These are phyloP conservation scores for Globodera ellingtonae DNA, from an alignment of 1,140 invertebrate genomes.

Conservation along the genomic window DNA sequence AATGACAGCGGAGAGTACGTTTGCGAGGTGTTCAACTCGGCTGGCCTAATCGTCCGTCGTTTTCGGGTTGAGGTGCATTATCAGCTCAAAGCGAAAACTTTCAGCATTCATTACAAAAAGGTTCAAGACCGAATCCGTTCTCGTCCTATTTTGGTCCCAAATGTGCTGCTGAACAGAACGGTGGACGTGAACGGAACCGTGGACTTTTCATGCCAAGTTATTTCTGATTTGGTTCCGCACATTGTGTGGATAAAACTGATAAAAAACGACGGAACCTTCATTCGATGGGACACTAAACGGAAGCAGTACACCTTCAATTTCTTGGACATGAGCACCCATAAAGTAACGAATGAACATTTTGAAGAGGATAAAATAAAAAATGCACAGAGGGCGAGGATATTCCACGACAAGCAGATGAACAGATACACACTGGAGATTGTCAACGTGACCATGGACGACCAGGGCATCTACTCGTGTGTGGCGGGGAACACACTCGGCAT, in stretches of 20 bases:
- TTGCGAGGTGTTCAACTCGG: constrained; percentile 58
- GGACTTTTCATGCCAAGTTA: constrained; percentile 61
- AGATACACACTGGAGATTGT: constrained; percentile 53
- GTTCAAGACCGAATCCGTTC: constrained; percentile 57
- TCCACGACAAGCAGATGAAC: constrained; percentile 50
- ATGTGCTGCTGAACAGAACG: constrained; percentile 59
- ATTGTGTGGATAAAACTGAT: constrained; percentile 59
- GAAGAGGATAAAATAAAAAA: constrained; percentile 19
- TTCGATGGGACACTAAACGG: constrained; percentile 50
- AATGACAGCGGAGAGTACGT: constrained; percentile 41
- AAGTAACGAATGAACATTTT: constrained; percentile 30
- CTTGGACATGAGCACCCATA: constrained; percentile 50
- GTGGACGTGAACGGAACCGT: constrained; percentile 62
- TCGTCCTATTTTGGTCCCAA: constrained; percentile 56
- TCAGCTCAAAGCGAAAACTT: not conserved
- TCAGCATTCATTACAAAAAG: not conserved
- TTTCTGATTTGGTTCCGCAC: constrained; percentile 62
- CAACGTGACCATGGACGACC: constrained; percentile 57
- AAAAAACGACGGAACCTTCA: constrained; percentile 49
- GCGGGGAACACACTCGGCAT: constrained; percentile 62
- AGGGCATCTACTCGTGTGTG: constrained; percentile 62
- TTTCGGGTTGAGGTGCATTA: constrained; percentile 48
- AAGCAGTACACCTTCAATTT: constrained; percentile 49
- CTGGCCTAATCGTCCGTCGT: constrained; percentile 47
- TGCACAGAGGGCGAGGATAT: constrained; percentile 56